Conservation (phyloP, 2,113 vertebrate genomes). For the Fregetta grallaria region DNA sequence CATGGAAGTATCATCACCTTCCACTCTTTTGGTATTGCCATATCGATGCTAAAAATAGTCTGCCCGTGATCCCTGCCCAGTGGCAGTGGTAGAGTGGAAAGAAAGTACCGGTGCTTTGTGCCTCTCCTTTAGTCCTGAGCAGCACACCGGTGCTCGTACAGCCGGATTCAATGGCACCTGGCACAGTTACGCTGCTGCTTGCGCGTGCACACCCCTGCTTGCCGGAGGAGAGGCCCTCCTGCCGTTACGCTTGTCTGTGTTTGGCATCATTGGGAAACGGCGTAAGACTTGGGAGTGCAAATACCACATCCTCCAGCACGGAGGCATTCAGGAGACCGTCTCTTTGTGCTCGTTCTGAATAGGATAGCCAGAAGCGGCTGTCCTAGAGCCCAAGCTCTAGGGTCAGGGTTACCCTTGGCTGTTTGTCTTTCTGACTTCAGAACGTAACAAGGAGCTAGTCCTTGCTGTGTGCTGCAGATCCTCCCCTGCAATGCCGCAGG, state of each 20-base stretch:
- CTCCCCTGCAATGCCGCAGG: fast-evolving
- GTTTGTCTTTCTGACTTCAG: not conserved
- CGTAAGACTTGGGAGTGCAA: too few species aligned
- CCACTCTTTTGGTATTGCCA: not conserved
- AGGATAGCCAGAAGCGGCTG: fast-evolving
- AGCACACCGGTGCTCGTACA: not conserved
- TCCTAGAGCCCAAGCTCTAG: not conserved
- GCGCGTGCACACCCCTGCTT: not conserved
- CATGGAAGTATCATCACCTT: not conserved
- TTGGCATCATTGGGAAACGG: not conserved
- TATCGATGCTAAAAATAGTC: not conserved
- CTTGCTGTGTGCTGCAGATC: not conserved
- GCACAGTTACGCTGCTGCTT: not conserved
- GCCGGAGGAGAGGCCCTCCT: not conserved
- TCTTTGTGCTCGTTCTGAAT: not conserved
- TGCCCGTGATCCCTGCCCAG: not conserved
- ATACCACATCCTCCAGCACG: not conserved
- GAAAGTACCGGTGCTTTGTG: not conserved
- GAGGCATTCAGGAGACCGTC: not conserved
- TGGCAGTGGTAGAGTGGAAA: not conserved
- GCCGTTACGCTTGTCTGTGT: not conserved
- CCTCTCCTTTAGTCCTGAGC: not conserved
- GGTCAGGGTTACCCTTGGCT: not conserved
- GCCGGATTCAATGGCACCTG: not conserved
- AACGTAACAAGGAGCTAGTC: not conserved